Evolutionary conservation across 2,113 vertebrate genomes (phyloP).

Genomic region (Herpetotheres cachinnans): DNA sequence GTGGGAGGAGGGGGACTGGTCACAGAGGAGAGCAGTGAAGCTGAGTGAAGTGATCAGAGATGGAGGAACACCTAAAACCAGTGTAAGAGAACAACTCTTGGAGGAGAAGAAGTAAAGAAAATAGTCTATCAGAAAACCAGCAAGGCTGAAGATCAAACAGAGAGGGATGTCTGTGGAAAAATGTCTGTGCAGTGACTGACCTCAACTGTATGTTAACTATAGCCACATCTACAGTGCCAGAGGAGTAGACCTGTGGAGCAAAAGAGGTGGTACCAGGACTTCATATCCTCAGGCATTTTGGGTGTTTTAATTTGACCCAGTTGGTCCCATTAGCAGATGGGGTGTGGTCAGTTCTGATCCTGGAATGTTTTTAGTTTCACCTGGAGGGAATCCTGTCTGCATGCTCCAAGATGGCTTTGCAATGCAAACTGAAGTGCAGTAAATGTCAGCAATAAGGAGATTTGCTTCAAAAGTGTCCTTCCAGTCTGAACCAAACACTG

Average conservation of each 20-base stretch:
- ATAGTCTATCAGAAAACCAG: neutral
- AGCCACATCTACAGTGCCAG: neutral
- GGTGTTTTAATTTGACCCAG: neutral
- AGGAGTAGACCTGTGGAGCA: neutral
- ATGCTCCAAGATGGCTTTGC: neutral
- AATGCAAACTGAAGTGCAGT: neutral
- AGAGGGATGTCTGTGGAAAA: neutral
- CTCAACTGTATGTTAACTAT: neutral
- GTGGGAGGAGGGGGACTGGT: neutral
- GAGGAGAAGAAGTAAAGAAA: neutral
- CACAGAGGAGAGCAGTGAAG: neutral
- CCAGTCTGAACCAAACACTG: neutral
- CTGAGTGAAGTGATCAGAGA: neutral
- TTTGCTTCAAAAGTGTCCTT: neutral
- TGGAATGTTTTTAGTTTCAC: neutral
- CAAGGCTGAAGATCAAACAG: neutral
- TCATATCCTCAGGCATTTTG: neutral
- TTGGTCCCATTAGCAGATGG: neutral
- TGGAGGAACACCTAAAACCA: neutral
- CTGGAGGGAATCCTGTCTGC: neutral
- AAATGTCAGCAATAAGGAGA: neutral
- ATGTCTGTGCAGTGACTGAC: neutral
- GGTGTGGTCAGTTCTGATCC: neutral
- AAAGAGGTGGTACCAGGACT: neutral
- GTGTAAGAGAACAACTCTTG: neutral